Conservation (phyloP, 2,797 vertebrate species). For the Carcharodon carcharias region DNA sequence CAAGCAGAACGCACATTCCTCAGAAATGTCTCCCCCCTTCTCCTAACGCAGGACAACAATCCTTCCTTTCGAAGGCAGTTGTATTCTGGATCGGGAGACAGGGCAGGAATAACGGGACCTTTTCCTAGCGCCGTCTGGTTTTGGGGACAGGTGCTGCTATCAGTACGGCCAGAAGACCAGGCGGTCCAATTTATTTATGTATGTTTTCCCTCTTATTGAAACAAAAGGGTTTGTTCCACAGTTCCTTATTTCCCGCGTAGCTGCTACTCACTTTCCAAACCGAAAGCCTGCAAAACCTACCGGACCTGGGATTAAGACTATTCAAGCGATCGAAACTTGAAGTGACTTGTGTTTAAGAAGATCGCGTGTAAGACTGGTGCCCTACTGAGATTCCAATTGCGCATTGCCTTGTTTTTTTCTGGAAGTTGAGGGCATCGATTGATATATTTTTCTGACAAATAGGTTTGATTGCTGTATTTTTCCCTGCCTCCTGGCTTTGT, state of each 20-base stretch:
- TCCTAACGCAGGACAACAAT: background rate
- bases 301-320: background rate
- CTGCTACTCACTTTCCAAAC: background rate
- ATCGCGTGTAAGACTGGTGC: background rate
- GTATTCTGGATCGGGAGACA: background rate
- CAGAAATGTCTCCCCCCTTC: too few relatives aligned
- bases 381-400: background rate
- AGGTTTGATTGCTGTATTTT: conserved; percentile 1
- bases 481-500: background rate
- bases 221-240: background rate
- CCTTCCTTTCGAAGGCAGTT: background rate
- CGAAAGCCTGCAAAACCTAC: background rate
- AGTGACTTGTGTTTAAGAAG: background rate
- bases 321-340: background rate
- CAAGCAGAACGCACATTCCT: background rate
- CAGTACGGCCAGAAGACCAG: too few relatives aligned
- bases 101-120: background rate
- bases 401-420: background rate
- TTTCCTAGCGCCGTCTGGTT: background rate
- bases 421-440: background rate
- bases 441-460: background rate
- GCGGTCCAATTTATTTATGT: background rate
- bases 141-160: background rate
- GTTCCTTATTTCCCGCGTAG: background rate
- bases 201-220: background rate